Percentiles rank a stretch among this genome's conserved stretches.
These are phyloP conservation scores for Callopanchax toddi DNA, from an alignment of 2,113 vertebrate species.

Conservation along the genomic window DNA sequence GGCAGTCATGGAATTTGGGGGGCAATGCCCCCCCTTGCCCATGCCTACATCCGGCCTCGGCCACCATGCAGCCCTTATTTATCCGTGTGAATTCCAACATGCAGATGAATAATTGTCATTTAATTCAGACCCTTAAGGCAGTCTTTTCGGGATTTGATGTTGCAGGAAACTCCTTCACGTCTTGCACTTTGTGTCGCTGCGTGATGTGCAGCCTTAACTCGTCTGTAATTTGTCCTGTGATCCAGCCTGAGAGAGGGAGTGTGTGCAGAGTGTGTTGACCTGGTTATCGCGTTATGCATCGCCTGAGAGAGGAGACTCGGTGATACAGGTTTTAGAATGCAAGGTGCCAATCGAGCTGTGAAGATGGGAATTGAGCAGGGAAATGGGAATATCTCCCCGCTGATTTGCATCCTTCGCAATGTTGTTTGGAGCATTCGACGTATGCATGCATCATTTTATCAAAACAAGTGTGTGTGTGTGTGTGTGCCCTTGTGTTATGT, in stretches of 20 bases:
- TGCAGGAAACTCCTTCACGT: constrained; percentile 12
- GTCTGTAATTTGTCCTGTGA: constrained; percentile 12
- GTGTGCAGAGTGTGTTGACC: constrained; percentile 54
- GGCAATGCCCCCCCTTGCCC: too few relatives aligned
- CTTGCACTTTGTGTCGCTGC: constrained; percentile 15
- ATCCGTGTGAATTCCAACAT: constrained; percentile 9
- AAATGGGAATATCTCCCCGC: constrained; percentile 73
- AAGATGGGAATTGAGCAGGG: constrained; percentile 79
- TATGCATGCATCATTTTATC: constrained; percentile 65
- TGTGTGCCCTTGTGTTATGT: constrained; percentile 34
- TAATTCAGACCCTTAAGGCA: too few relatives aligned
- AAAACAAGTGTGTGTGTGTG: constrained; percentile 21
- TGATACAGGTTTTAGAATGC: constrained; percentile 61
- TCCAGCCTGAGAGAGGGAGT: constrained; percentile 13
- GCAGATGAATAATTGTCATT: too few relatives aligned
- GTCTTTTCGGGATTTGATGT: constrained; percentile 13
- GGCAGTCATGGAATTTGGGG: too few relatives aligned
- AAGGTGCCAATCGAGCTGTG: constrained; percentile 77
- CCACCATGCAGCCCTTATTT: not conserved
- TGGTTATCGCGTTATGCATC: constrained; percentile 56
- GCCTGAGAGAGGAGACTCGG: constrained; percentile 40
- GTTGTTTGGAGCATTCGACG: constrained; percentile 62
- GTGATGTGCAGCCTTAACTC: not conserved
- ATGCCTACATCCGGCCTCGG: too few relatives aligned
- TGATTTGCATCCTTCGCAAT: constrained; percentile 59